These are phyloP conservation scores for Drosophila vallismaia DNA, from an alignment of 2,888 invertebrate genomes.

Conservation along the genomic window DNA sequence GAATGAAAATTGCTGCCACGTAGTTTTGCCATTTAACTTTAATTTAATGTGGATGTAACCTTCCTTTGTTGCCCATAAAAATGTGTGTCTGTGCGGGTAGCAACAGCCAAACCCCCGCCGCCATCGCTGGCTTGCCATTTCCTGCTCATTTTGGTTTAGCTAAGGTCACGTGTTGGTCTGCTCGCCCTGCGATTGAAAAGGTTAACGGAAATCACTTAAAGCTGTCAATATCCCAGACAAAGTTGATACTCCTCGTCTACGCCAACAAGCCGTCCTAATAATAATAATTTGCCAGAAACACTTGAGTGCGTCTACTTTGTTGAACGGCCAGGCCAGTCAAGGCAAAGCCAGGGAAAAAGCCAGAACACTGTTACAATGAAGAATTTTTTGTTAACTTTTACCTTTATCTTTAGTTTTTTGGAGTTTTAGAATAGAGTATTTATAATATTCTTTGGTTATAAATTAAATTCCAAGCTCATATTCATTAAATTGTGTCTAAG, in stretches of 20 bases:
- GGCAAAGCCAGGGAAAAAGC: constrained; percentile 41
- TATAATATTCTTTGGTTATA: too few species aligned
- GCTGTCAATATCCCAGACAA: constrained; percentile 61
- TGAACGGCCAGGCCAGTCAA: constrained; percentile 37
- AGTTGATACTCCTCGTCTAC: constrained; percentile 34
- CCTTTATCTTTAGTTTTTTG: too few species aligned
- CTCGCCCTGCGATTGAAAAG: constrained; percentile 64
- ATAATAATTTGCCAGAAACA: constrained; percentile 78
- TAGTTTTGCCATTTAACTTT: constrained; percentile 80
- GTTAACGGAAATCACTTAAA: constrained; percentile 71
- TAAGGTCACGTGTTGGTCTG: constrained; percentile 71
- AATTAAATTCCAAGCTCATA: too few species aligned
- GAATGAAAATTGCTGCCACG: constrained; percentile 75
- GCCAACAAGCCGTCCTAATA: constrained; percentile 50
- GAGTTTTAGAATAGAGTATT: too few species aligned
- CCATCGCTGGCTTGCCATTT: not conserved
- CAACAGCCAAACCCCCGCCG: not conserved
- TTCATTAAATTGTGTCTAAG: too few species aligned
- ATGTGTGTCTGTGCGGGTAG: constrained; percentile 40
- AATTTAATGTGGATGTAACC: constrained; percentile 77
- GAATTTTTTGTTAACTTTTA: too few species aligned
- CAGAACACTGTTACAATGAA: not conserved
- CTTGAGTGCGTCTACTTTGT: constrained; percentile 76
- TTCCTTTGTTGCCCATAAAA: constrained; percentile 73
- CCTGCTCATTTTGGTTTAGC: constrained; percentile 14